phyloP scores from a whole-genome alignment of 1,140 invertebrate species.

The Chlorops oryzae region DNA sequence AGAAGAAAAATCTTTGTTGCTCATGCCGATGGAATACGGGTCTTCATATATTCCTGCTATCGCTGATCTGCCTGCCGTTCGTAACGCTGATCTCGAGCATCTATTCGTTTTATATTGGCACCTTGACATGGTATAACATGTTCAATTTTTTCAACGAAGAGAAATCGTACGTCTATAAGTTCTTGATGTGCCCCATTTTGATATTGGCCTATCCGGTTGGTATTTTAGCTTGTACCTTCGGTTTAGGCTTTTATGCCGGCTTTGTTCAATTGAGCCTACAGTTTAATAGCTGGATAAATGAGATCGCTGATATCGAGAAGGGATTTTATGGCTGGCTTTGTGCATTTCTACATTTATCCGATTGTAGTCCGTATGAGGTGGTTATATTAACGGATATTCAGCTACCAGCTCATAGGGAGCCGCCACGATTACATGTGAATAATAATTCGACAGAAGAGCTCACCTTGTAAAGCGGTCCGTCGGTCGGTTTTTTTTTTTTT shows the following conservation, averaged over 20 bases:
- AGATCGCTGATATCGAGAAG: conserved; percentile 69
- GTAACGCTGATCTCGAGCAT: conserved; percentile 57
- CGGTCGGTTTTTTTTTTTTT: no score
- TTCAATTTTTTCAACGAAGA: conserved; percentile 66
- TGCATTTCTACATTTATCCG: conserved; percentile 58
- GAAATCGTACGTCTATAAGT: conserved; percentile 55
- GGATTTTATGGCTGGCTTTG: conserved; percentile 76
- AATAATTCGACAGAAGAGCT: conserved; percentile 44
- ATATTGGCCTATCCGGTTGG: conserved; percentile 67
- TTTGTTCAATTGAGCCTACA: conserved; percentile 64
- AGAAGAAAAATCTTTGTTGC: conserved; percentile 52
- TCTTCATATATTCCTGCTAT: conserved; percentile 61
- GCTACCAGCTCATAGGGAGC: conserved; percentile 20
- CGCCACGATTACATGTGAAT: conserved; percentile 37
- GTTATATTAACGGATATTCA: conserved; percentile 43
- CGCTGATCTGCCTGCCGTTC: conserved; percentile 61
- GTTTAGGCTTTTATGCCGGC: conserved; percentile 61
- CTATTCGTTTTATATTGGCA: conserved; percentile 70
- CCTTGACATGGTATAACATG: conserved; percentile 71
- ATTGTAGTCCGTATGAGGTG: conserved; percentile 53
- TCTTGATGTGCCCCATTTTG: conserved; percentile 60
- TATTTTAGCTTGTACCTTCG: conserved; percentile 60
- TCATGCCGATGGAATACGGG: conserved; percentile 57
- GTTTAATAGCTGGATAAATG: conserved; percentile 61
- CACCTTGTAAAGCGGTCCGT: conserved; percentile 29